These are phyloP conservation scores for Melieria picta DNA, from an alignment of 2,888 invertebrate genomes.

Conservation along the genomic window DNA sequence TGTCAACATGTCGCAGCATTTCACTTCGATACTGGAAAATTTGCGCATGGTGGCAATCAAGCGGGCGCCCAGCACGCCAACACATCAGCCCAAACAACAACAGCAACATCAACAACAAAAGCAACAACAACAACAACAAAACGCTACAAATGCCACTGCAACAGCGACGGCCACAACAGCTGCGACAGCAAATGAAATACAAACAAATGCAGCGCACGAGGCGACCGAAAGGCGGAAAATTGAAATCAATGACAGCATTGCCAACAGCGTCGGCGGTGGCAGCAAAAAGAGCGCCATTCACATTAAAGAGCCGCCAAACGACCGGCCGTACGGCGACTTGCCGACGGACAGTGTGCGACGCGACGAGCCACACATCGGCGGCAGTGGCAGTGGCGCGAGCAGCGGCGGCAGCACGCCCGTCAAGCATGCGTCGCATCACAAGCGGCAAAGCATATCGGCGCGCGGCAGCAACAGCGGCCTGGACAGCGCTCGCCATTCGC, in stretches of 20 bases:
- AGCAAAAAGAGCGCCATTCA: conserved; percentile 48
- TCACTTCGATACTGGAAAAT: conserved; percentile 64
- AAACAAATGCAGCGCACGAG: conserved; percentile 32
- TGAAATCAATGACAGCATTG: conserved; percentile 29
- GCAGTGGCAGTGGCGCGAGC: conserved; percentile 19
- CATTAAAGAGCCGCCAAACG: conserved; percentile 35
- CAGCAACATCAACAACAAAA: conserved; percentile 39
- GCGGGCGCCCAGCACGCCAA: conserved; percentile 48
- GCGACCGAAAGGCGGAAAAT: conserved; percentile 25
- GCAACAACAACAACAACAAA: conserved; percentile 33
- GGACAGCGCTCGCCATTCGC: conserved; percentile 33
- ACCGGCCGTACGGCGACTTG: conserved; percentile 7
- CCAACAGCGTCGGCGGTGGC: conserved; percentile 29
- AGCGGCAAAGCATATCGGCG: conserved; percentile 49
- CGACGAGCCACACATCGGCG: conserved; percentile 1
- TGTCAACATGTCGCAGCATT: conserved; percentile 61
- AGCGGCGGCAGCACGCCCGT: conserved; percentile 17
- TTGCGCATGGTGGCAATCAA: conserved; percentile 61
- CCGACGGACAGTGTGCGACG: background rate
- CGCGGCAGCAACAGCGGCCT: conserved; percentile 38
- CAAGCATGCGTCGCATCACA: conserved; percentile 33
- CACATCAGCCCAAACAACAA: conserved; percentile 41
- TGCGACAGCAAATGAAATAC: conserved; percentile 35
- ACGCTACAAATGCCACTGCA: background rate
- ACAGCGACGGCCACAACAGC: background rate